These are phyloP conservation scores for Andinoacara biseriatus DNA, from an alignment of 2,113 vertebrate genomes.

Conservation along the genomic window DNA sequence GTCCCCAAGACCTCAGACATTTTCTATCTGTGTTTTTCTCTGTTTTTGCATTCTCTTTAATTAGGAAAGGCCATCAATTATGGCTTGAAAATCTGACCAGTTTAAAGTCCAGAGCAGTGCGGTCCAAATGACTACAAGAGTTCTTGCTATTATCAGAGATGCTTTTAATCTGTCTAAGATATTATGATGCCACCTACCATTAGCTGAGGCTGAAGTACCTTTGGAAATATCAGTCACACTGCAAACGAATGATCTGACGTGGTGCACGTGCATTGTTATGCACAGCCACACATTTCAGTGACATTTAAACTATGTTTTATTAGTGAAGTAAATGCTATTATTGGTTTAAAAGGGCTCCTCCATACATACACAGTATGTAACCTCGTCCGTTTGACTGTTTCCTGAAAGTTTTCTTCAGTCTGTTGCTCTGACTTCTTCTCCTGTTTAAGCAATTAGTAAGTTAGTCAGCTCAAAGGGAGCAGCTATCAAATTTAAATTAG, in stretches of 20 bases:
- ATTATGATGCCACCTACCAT: not conserved
- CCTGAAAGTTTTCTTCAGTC: too few relatives aligned
- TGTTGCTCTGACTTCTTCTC: too few relatives aligned
- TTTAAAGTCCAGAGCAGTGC: not conserved
- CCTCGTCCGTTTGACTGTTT: too few relatives aligned
- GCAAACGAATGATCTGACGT: not conserved
- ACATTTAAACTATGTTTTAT: not conserved
- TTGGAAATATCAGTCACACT: not conserved
- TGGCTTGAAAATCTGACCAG: not conserved
- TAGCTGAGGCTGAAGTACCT: too few relatives aligned
- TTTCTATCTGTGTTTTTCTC: not conserved
- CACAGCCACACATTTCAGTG: not conserved
- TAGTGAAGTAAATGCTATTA: not conserved
- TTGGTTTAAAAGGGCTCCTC: not conserved
- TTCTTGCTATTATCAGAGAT: not conserved
- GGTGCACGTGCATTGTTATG: not conserved
- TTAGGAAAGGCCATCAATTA: not conserved
- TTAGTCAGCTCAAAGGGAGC: too few relatives aligned
- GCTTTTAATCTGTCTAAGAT: not conserved
- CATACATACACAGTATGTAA: not conserved
- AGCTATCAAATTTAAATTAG: too few relatives aligned
- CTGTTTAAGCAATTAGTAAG: too few relatives aligned
- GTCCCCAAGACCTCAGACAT: not conserved
- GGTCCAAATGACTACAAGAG: not conserved
- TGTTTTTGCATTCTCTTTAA: not conserved